These are phyloP conservation scores for Heliconius hewitsoni DNA, from an alignment of 1,140 invertebrate species.

Conservation along the genomic window DNA sequence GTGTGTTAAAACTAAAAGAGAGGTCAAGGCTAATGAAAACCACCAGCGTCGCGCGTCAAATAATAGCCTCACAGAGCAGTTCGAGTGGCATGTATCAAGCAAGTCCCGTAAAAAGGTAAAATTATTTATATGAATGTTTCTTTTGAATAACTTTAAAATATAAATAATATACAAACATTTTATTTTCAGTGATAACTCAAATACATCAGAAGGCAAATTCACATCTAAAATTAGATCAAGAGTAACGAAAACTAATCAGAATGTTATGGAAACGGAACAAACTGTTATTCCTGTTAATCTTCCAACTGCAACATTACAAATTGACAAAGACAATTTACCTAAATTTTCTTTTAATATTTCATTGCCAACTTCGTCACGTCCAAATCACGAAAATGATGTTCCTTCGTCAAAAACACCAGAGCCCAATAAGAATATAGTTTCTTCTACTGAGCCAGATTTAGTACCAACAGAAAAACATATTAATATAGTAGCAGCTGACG, in stretches of 20 bases:
- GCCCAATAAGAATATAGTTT: background rate
- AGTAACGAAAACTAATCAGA: constrained; percentile 58
- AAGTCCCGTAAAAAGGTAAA: background rate
- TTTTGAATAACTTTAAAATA: background rate
- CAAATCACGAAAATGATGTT: background rate
- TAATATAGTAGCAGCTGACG: background rate
- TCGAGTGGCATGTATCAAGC: constrained; percentile 30
- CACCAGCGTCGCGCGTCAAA: constrained; percentile 84
- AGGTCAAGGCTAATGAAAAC: constrained; percentile 83
- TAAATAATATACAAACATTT: background rate
- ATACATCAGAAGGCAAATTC: constrained; percentile 41
- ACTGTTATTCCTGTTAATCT: constrained; percentile 81
- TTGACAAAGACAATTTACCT: constrained; percentile 78
- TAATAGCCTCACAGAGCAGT: constrained; percentile 81
- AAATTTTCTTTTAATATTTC: constrained; percentile 54
- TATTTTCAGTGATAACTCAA: constrained; percentile 39
- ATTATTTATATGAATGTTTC: background rate
- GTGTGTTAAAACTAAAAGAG: constrained; percentile 82
- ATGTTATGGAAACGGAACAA: constrained; percentile 56
- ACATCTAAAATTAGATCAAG: constrained; percentile 77
- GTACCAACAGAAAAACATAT: background rate
- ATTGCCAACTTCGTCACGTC: constrained; percentile 23
- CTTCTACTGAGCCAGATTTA: background rate
- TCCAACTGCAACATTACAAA: constrained; percentile 83
- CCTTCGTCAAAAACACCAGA: background rate